These are phyloP conservation scores for Rhabditoides inermis DNA, from an alignment of 2,888 invertebrate species.

Conservation along the genomic window DNA sequence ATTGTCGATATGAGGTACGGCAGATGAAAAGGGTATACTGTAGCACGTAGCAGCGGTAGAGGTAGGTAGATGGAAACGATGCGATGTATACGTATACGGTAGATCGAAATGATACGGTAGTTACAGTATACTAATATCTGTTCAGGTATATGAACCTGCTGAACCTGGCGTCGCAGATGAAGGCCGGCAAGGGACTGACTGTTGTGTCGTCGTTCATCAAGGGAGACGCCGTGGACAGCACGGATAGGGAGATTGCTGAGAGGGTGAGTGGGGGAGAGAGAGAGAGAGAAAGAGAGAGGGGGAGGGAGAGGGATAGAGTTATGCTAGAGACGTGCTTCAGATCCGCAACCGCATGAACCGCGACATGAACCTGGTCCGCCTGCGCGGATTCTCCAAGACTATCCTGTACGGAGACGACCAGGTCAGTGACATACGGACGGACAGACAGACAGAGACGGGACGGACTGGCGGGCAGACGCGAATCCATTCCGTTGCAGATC, in stretches of 20 bases:
- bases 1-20: constrained; percentile 43
- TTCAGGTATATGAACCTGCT: constrained; percentile 66
- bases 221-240: constrained; percentile 30
- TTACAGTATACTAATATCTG: not conserved
- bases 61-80: not conserved
- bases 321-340: constrained; percentile 14
- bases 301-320: not conserved
- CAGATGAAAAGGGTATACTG: too few species aligned
- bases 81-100: too few species aligned
- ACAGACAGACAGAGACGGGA: not conserved
- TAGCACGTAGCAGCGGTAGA: too few species aligned
- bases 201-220: constrained; percentile 75
- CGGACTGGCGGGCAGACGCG: too few species aligned
- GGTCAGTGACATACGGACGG: constrained; percentile 12
- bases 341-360: constrained; percentile 41
- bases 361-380: constrained; percentile 77
- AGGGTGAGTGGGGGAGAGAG: too few species aligned
- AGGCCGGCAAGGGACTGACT: constrained; percentile 73
- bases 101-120: too few species aligned
- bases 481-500: too few species aligned
- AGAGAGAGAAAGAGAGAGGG: not conserved
- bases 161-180: constrained; percentile 87
- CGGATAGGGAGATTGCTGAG: not conserved
- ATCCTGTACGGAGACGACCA: constrained; percentile 56
- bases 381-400: constrained; percentile 93